Conservation (phyloP, 2,113 vertebrate species). For the Anoura caudifer region DNA sequence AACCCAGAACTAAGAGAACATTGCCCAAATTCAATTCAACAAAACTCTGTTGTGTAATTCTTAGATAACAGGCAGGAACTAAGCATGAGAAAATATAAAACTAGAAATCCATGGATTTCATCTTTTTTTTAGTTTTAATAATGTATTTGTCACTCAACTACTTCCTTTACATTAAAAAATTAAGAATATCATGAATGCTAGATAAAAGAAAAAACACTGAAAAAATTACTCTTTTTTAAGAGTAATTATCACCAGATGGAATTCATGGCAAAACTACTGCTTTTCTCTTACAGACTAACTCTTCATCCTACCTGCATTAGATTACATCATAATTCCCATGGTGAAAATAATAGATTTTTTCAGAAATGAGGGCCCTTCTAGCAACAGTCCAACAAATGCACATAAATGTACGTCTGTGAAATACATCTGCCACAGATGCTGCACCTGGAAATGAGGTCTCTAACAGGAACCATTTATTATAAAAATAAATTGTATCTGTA, state of each 20-base stretch:
- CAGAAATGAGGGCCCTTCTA: conserved; percentile 11
- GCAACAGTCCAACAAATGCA: conserved; percentile 32
- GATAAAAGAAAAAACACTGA: neutral
- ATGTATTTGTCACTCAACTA: neutral
- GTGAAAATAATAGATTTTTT: conserved; percentile 52
- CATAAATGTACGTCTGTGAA: conserved; percentile 51
- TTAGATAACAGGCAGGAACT: neutral
- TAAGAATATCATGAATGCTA: neutral
- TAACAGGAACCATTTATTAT: conserved; percentile 43
- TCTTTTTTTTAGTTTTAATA: neutral
- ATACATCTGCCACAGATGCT: conserved; percentile 22
- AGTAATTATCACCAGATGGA: neutral
- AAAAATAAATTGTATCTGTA: conserved; percentile 37
- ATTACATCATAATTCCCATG: neutral
- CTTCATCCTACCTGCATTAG: neutral
- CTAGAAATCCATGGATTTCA: neutral
- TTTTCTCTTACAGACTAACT: neutral
- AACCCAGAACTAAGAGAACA: neutral
- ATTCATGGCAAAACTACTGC: neutral
- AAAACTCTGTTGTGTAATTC: neutral
- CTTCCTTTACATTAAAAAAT: neutral
- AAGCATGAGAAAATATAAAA: neutral
- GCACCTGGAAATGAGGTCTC: conserved; percentile 43
- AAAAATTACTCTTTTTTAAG: neutral
- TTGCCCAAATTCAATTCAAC: neutral